phyloP scores from a whole-genome alignment of 2,797 vertebrate species.

The Myotis vivesi region DNA sequence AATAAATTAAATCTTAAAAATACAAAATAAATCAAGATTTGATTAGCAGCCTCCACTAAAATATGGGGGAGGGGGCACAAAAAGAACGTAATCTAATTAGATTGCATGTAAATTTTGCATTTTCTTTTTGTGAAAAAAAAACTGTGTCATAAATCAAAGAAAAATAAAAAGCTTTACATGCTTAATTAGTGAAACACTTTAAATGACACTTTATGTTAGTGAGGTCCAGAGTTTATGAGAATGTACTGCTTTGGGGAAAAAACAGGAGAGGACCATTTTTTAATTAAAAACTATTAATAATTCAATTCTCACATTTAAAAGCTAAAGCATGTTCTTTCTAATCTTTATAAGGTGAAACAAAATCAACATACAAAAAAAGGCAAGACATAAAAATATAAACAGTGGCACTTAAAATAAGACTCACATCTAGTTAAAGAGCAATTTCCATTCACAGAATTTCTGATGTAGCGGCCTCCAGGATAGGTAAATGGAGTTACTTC shows the following conservation, averaged over 20 bases:
- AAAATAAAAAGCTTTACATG: constrained; percentile 41
- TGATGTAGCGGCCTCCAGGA: background rate
- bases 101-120: background rate
- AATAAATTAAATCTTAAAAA: constrained; percentile 11
- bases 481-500: background rate
- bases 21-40: constrained; percentile 6
- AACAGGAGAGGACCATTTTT: background rate
- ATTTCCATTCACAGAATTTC: background rate
- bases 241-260: background rate
- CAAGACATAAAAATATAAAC: constrained; percentile 33
- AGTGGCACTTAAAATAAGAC: background rate
- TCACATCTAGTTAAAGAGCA: background rate
- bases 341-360: constrained; percentile 56
- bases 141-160: background rate
- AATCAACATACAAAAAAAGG: constrained; percentile 44
- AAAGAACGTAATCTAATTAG: constrained; percentile 18
- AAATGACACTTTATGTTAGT: background rate
- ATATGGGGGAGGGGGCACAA: background rate
- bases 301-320: constrained; percentile 51
- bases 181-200: constrained; percentile 10
- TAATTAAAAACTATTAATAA: constrained; percentile 54
- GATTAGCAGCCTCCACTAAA: background rate
- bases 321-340: constrained; percentile 1
- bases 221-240: background rate
- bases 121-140: constrained; percentile 10